Evolutionary conservation across 2,888 invertebrate species (phyloP), one percentile per base, ranked within the genome.

Genomic region (Epirrita christyi): DNA sequence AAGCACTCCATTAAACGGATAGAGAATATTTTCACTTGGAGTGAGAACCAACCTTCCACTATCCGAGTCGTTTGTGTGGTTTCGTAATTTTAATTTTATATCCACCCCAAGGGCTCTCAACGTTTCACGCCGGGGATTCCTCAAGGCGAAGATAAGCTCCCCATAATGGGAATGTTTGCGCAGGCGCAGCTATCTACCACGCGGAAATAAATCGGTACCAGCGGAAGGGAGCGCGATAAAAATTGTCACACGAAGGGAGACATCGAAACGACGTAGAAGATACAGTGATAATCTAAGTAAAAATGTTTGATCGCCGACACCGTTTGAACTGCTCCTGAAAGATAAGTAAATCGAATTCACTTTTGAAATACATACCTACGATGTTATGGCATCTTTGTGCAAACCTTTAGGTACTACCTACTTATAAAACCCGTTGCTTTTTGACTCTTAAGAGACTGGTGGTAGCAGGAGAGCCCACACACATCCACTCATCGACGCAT

Each of bases 221-320:
- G 85, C 89, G 90, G 90, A 91, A 86, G 88, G 87, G 88, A 88
- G 81, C 85, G 72, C 64, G 85, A 88, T 88, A 90, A 88, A 84
- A 81, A 83, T 80, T 75, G 76, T 83, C 80, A 78, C 80, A 81
- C 76, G 75, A 48, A 68, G 62, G 62, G 63, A 58, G 61, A 52
- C 49, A 28, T 45, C 41, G 28, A 37, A 49, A 57, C 52, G 51
- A 56, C 45, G 47, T 53, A 55, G 32, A 46, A 55, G 55, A 66
- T 63, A 66, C 55, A 61, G 60, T 60, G 51, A 55, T 53, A 61
- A 66, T 58, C 62, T 62, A 61, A 57, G 49, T 47, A 55, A 61
- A 57, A 58, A 62, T 59, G 58, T 48, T 56, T n/a, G n/a, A 55
- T 43, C 36, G 9, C 38, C 47, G 55, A n/a, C n/a, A n/a, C n/a